phyloP scores from a whole-genome alignment of 2,113 vertebrate genomes.

The Accipiter cooperii region DNA sequence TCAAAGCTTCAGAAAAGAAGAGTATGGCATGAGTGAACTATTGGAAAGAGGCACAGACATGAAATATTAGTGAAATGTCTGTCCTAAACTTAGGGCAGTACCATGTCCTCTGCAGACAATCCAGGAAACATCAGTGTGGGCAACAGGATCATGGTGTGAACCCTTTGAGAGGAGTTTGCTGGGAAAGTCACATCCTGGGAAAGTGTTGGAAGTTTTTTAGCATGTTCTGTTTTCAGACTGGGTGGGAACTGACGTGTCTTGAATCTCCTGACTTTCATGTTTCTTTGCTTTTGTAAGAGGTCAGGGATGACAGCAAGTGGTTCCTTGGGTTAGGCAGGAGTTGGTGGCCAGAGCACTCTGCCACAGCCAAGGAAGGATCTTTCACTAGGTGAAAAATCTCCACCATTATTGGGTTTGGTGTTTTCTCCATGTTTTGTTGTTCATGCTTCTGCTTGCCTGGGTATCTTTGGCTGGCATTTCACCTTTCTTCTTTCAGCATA shows the following conservation, averaged over 20 bases:
- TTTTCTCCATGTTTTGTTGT: neutral
- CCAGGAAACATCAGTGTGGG: neutral
- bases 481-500: neutral
- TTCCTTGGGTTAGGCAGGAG: neutral
- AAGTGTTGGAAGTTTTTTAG: neutral
- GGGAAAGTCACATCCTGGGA: neutral
- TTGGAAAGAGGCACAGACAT: neutral
- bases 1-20: neutral
- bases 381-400: neutral
- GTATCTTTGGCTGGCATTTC: neutral
- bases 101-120: neutral
- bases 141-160: neutral
- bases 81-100: neutral
- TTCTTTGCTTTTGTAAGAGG: neutral
- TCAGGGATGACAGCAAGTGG: neutral
- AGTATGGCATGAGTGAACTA: neutral
- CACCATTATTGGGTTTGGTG: neutral
- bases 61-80: neutral
- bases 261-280: neutral
- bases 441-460: neutral
- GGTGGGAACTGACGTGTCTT: neutral
- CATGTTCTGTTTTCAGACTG: neutral
- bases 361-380: neutral
- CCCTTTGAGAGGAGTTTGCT: neutral
- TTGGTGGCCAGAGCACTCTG: neutral